phyloP scores from a whole-genome alignment of 37 sponge, comb jelly and placozoan species.

The Cliona cf. orientalis region DNA sequence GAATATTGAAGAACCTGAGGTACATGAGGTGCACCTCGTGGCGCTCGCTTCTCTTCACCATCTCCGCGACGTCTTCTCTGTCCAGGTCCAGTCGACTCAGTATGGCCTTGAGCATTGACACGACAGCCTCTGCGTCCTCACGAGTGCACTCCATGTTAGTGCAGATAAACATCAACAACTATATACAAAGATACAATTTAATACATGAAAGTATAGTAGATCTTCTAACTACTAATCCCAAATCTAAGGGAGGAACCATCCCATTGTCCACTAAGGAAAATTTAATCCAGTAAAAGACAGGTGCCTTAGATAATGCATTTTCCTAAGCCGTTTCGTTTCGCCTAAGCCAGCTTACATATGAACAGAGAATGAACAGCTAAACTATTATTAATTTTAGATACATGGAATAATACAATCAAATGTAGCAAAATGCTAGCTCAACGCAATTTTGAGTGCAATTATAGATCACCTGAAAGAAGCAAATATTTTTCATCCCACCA shows the following conservation, averaged over 20 bases:
- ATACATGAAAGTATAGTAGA: not conserved
- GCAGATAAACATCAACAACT: slow-evolving; percentile 53
- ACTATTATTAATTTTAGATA: too few relatives aligned
- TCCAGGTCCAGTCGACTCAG: slow-evolving; percentile 8
- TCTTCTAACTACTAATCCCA: not conserved
- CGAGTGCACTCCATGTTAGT: slow-evolving; percentile 34
- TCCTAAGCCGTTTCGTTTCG: too few relatives aligned
- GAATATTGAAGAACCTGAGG: slow-evolving; percentile 80
- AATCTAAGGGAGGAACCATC: too few relatives aligned
- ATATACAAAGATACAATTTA: not conserved
- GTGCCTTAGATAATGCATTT: too few relatives aligned
- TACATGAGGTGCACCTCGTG: slow-evolving; percentile 77
- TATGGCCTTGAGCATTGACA: slow-evolving; percentile 20
- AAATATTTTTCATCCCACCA: slow-evolving; percentile 73
- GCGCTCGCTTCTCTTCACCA: slow-evolving; percentile 50
- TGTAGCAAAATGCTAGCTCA: slow-evolving; percentile 2
- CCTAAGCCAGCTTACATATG: too few relatives aligned
- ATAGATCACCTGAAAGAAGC: slow-evolving; percentile 67
- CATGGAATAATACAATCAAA: too few relatives aligned
- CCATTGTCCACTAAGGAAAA: too few relatives aligned
- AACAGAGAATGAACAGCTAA: too few relatives aligned
- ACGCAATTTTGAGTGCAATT: not conserved
- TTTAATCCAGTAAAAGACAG: too few relatives aligned
- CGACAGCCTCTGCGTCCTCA: slow-evolving; percentile 39
- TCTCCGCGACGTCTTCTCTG: not conserved